phyloP scores from a whole-genome alignment of 2,888 invertebrate species.

The Toxonevra muliebris region DNA sequence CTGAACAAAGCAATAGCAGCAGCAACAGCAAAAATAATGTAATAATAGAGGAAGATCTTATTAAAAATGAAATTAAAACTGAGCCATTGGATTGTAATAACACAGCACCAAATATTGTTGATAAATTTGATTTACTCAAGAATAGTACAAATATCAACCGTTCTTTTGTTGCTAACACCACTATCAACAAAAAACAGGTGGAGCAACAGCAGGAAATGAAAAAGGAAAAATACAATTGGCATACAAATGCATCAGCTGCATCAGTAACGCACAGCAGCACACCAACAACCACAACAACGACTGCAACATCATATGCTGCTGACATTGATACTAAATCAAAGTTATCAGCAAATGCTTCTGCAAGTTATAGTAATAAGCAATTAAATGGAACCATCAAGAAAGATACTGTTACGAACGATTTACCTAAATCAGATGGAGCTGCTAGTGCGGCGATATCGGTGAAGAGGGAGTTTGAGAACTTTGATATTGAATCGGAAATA shows the following conservation, averaged over 20 bases:
- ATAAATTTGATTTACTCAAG: conserved; percentile 57
- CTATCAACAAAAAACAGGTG: conserved; percentile 25
- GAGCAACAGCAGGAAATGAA: conserved; percentile 22
- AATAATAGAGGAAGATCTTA: conserved; percentile 29
- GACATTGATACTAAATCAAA: conserved; percentile 14
- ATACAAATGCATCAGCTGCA: conserved; percentile 17
- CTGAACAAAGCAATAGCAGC: not conserved
- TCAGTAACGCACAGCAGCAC: not conserved
- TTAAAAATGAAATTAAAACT: conserved; percentile 59
- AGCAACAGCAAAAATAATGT: conserved; percentile 1
- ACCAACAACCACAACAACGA: conserved; percentile 27
- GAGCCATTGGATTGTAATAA: conserved; percentile 48
- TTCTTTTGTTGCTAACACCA: conserved; percentile 22
- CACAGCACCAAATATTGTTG: conserved; percentile 41
- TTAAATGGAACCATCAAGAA: conserved; percentile 19
- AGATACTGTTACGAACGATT: conserved; percentile 29
- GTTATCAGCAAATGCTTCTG: conserved; percentile 8
- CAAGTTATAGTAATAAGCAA: conserved; percentile 8
- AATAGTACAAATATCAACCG: conserved; percentile 46
- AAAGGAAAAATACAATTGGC: conserved; percentile 42
- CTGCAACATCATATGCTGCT: conserved; percentile 4
- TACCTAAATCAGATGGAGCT: not conserved
- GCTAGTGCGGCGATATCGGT: conserved; percentile 35
- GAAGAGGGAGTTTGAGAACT: conserved; percentile 62
- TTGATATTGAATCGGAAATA: conserved; percentile 65